phyloP scores from a whole-genome alignment of 2,797 vertebrate genomes.

The Mus minutoides region DNA sequence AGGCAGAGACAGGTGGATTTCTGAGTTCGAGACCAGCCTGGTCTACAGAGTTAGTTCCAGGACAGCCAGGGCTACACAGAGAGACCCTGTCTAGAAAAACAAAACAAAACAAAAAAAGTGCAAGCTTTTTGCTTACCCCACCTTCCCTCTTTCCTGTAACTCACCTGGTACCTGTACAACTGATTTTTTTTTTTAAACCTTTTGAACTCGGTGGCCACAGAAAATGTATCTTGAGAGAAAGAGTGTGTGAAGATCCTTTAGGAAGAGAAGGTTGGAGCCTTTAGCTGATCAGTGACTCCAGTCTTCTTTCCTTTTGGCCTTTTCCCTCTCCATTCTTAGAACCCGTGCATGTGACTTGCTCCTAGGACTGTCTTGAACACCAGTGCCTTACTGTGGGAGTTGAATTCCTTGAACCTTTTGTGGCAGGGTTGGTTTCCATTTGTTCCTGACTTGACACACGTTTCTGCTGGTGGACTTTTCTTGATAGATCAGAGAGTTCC shows the following conservation, averaged over 20 bases:
- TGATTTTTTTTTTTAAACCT: conserved; percentile 44
- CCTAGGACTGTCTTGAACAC: conserved; percentile 52
- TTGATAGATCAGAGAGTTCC: conserved; percentile 55
- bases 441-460: conserved; percentile 48
- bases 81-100: too few species aligned
- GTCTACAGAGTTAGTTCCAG: too few species aligned
- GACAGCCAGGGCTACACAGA: too few species aligned
- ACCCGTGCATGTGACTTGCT: conserved; percentile 51
- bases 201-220: conserved; percentile 28
- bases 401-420: conserved; percentile 27
- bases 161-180: conserved; percentile 26
- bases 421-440: conserved; percentile 52
- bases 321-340: background rate
- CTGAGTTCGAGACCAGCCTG: too few species aligned
- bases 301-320: conserved; percentile 13
- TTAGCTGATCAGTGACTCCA: background rate
- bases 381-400: conserved; percentile 24
- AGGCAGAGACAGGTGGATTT: too few species aligned
- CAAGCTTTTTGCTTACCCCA: conserved; percentile 54
- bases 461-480: conserved; percentile 54
- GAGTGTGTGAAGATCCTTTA: conserved; percentile 46
- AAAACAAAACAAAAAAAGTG: too few species aligned
- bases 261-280: conserved; percentile 41
- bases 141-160: background rate
- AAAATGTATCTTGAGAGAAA: conserved; percentile 58